Base-by-base conservation (phyloP, 2,797 vertebrate genomes). In the Rousettus madagascariensis region DNA sequence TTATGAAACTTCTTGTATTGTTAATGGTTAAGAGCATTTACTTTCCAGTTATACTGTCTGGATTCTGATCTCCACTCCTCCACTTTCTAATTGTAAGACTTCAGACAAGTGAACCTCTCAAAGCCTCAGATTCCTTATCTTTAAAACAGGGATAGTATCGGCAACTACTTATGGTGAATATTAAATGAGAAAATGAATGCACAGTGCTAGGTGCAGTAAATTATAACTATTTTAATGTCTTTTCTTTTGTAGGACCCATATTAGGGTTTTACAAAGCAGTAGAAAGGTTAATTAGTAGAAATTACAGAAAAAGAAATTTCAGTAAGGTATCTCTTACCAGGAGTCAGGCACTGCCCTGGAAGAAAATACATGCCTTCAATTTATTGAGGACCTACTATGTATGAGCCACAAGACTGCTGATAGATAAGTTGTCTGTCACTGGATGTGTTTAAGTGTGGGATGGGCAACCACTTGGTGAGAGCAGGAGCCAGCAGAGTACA, bases 111-210 rank as follows among this genome's bases (percentile, higher is more conserved):
- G 63, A 85, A 6, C 30, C 80, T 68, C 55, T 92, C 12, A 80
- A 84, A 90, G 24, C 7, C 30, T 94, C n/a, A 13, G 30, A 66
- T 84, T 92, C 59, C 75, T 94, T 53, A 55, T 51, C 84, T 95
- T 93, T 94, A 90, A 92, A 94, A 90, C 36, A 61, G 3, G 19
- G 10, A 59, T 84, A 61, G 30, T 28, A 93, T 26, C 5, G 75
- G 20, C 12, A 78, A 72, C 13, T 53, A 79, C 8, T 63, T 69
- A 71, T 2, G 26, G 33, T 41, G 17, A 95, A 41, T n/a, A 66
- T 69, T 93, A 94, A 94, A 91, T 28, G 26, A 80, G 49, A 74
- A 90, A 95, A 77, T 46, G 5, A 92, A n/a, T 28, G 10, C 4
- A 80, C 3, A 86, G 33, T 46, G 30, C 22, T 4, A 53, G 63